A percentile compares a stretch with the other conserved stretches of the same genome.
These are phyloP conservation scores for Siderastrea radians DNA, from an alignment of 92 coral and sea anemone genomes.

Conservation along the genomic window DNA sequence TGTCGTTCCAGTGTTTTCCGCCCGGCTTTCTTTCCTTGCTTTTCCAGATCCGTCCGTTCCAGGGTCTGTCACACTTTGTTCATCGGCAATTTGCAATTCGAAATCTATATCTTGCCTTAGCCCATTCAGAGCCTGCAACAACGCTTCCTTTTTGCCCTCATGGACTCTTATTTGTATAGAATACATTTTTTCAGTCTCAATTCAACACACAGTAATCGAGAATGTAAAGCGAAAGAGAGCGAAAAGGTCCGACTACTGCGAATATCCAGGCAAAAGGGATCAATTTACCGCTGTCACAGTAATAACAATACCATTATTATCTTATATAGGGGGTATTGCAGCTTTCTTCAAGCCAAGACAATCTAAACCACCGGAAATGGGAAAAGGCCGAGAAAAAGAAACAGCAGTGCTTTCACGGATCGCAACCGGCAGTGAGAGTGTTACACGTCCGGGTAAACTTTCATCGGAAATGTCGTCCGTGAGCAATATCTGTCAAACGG, in stretches of 20 bases:
- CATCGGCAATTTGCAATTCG: not conserved
- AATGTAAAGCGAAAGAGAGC: not conserved
- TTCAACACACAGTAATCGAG: not conserved
- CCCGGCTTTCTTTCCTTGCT: not conserved
- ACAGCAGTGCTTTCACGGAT: not conserved
- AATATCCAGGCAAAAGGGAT: slow-evolving; percentile 5
- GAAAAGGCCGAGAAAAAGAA: slow-evolving; percentile 2
- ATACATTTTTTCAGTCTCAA: not conserved
- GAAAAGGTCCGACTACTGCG: not conserved
- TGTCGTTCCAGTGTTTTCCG: too few relatives aligned
- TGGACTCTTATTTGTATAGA: not conserved
- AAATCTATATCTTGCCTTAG: not conserved
- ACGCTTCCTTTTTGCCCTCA: not conserved
- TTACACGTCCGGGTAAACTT: too few relatives aligned
- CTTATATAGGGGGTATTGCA: slow-evolving; percentile 12
- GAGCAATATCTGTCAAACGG: slow-evolving; percentile 16
- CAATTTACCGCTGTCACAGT: not conserved
- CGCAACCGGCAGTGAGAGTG: not conserved
- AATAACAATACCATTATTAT: not conserved
- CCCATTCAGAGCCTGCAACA: not conserved
- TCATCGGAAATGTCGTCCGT: not conserved
- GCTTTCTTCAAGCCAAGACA: slow-evolving; percentile 6
- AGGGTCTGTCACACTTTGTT: not conserved
- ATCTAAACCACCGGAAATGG: slow-evolving; percentile 13
- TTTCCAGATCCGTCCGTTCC: not conserved